These are phyloP conservation scores for Hemicrepidius hirtus DNA, from an alignment of 2,888 invertebrate species.

Conservation along the genomic window DNA sequence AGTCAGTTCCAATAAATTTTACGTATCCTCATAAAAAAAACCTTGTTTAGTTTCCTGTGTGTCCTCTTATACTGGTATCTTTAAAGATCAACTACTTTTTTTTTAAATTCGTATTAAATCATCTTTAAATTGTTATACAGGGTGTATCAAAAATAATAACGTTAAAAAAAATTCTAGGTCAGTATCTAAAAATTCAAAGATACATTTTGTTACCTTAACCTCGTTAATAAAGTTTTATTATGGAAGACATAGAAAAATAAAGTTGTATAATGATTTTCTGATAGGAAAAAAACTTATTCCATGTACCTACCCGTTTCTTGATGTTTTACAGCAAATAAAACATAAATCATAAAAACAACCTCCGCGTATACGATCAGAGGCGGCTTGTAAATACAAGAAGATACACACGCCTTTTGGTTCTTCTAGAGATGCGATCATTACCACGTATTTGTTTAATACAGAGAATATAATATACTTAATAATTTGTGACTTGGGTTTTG, in stretches of 20 bases:
- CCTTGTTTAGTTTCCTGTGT: constrained; percentile 2
- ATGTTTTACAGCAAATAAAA: not conserved
- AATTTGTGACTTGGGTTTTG: not conserved
- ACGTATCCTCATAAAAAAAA: not conserved
- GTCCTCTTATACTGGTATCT: not conserved
- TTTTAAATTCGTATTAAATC: constrained; percentile 7
- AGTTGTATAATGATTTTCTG: too few relatives aligned
- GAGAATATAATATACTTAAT: not conserved
- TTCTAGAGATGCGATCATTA: constrained; percentile 1
- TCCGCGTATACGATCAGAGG: constrained; percentile 1
- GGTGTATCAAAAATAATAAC: too few relatives aligned
- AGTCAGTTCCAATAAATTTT: not conserved
- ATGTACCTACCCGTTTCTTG: too few relatives aligned
- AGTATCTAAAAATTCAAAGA: not conserved
- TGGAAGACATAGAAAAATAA: too few relatives aligned
- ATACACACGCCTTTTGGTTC: constrained; percentile 7
- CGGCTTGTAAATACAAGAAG: constrained; percentile 22
- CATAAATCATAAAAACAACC: constrained; percentile 14
- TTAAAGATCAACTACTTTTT: not conserved
- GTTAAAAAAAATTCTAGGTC: too few relatives aligned
- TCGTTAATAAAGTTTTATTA: too few relatives aligned
- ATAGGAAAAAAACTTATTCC: not conserved
- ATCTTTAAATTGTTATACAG: not conserved
- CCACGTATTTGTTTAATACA: constrained; percentile 13
- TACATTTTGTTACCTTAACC: not conserved